phyloP scores from a whole-genome alignment of 2,888 invertebrate species.

The Adineta ricciae region DNA sequence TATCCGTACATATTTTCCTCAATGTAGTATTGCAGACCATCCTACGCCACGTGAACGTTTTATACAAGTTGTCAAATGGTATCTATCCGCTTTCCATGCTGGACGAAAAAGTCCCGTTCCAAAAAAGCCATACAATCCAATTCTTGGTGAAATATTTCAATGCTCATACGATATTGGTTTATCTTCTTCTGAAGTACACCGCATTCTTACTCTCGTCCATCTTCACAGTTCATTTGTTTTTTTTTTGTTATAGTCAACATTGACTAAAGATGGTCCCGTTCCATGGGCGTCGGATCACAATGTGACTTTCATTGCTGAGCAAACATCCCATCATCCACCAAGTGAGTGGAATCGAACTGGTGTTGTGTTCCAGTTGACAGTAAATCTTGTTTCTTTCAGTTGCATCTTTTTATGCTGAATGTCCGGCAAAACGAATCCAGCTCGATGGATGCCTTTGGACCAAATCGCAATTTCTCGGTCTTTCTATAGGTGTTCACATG shows the following conservation, averaged over 20 bases:
- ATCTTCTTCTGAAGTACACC: background rate
- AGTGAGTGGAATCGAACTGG: conserved; percentile 56
- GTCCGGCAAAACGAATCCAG: conserved; percentile 74
- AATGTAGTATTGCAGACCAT: conserved; percentile 74
- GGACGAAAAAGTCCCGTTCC: conserved; percentile 91
- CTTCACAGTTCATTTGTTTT: background rate
- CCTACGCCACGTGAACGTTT: conserved; percentile 75
- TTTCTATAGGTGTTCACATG: conserved; percentile 79
- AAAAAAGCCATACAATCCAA: conserved; percentile 97
- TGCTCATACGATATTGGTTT: conserved; percentile 48
- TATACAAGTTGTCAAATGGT: conserved; percentile 60
- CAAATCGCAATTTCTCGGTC: conserved; percentile 92
- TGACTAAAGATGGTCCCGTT: conserved; percentile 66
- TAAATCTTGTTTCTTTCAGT: conserved; percentile 53
- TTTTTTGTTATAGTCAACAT: too few species aligned
- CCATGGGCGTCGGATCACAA: conserved; percentile 80
- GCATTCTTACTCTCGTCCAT: background rate
- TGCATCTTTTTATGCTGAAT: conserved; percentile 97
- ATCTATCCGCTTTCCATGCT: conserved; percentile 92
- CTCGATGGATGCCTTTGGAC: conserved; percentile 96
- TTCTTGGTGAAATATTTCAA: conserved; percentile 83
- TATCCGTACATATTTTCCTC: too few species aligned
- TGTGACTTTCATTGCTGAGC: conserved; percentile 86
- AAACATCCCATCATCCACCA: conserved; percentile 97
- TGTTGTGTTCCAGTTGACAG: background rate